These are phyloP conservation scores for Arvicanthis niloticus DNA, from an alignment of 2,113 vertebrate species.

Conservation along the genomic window DNA sequence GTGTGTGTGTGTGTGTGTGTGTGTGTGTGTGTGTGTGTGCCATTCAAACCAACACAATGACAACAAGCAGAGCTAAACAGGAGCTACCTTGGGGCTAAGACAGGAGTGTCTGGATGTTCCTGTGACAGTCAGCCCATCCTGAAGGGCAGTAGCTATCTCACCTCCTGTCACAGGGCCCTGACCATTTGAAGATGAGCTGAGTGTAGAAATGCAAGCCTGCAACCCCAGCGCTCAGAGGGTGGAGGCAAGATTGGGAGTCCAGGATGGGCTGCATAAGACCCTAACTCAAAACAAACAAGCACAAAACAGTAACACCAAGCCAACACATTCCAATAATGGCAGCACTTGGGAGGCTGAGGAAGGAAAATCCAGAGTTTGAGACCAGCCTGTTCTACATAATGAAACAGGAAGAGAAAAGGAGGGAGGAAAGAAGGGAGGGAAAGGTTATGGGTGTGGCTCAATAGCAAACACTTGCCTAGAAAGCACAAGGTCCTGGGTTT, in stretches of 20 bases:
- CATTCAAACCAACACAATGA: background rate
- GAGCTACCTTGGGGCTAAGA: background rate
- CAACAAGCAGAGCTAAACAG: background rate
- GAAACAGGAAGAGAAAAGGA: background rate
- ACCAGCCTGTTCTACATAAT: background rate
- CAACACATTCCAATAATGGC: background rate
- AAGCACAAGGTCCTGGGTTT: background rate
- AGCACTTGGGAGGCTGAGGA: background rate
- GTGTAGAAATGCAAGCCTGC: background rate
- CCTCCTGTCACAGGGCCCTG: no score
- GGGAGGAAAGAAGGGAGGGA: no score
- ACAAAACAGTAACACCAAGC: background rate
- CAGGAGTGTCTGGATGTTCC: background rate
- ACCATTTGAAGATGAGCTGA: background rate
- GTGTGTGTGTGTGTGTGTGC: no score
- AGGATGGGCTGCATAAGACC: background rate
- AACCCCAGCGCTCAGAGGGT: background rate
- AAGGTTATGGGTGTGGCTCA: background rate
- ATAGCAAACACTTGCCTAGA: background rate
- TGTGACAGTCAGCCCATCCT: background rate
- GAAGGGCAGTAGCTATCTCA: background rate
- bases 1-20: no score
- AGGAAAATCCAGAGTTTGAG: background rate
- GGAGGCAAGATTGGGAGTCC: background rate
- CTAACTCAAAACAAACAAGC: background rate